Percentiles rank a stretch among this genome's conserved stretches.
phyloP scores from a whole-genome alignment of 2,888 invertebrate species.

The Ochropacha duplaris region DNA sequence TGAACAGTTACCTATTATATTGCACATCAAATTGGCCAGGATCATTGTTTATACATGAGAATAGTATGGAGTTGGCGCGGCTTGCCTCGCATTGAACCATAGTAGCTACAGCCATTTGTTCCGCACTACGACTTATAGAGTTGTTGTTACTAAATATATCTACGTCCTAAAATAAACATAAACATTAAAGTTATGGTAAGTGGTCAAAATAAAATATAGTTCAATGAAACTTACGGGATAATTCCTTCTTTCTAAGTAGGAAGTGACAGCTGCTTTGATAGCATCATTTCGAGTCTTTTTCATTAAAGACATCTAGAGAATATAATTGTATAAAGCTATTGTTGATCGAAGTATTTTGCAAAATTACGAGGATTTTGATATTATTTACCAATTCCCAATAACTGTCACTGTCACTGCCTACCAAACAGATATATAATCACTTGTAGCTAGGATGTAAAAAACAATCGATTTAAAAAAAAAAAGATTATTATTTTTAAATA shows the following conservation, averaged over 20 bases:
- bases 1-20: constrained; percentile 84
- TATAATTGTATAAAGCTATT: background rate
- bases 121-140: constrained; percentile 83
- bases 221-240: constrained; percentile 80
- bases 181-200: background rate
- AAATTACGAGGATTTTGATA: background rate
- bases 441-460: no score
- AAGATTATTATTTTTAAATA: no score
- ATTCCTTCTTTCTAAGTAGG: constrained; percentile 87
- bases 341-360: background rate
- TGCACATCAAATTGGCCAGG: constrained; percentile 88
- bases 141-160: constrained; percentile 84
- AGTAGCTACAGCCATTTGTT: constrained; percentile 87
- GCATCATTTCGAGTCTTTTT: constrained; percentile 87
- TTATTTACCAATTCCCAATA: no score
- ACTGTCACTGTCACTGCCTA: no score
- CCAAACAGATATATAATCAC: no score
- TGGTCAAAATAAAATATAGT: background rate
- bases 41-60: constrained; percentile 90
- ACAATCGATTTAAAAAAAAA: no score
- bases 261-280: constrained; percentile 85
- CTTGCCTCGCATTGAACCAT: constrained; percentile 88
- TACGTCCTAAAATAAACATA: constrained; percentile 74
- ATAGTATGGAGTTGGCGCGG: constrained; percentile 89
- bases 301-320: constrained; percentile 62